These are phyloP conservation scores for Takifugu flavidus DNA, from an alignment of 2,113 vertebrate genomes.

Conservation along the genomic window DNA sequence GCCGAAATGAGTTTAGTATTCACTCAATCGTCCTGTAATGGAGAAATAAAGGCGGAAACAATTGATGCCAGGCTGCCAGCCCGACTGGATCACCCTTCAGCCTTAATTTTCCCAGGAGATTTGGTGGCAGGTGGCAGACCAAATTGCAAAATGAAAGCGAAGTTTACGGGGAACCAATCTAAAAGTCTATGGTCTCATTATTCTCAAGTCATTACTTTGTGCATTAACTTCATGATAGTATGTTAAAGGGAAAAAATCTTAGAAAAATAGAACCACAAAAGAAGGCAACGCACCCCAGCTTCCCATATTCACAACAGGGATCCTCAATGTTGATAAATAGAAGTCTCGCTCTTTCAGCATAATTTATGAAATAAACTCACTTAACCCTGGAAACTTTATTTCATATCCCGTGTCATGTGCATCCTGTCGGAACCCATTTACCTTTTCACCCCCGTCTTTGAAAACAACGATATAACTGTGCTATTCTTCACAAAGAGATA, in stretches of 20 bases:
- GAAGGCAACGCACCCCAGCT: neutral
- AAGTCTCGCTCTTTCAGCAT: neutral
- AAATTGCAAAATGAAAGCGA: neutral
- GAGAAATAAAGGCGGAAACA: neutral
- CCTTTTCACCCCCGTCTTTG: slow-evolving; percentile 29
- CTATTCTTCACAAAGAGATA: slow-evolving; percentile 46
- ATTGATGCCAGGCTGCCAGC: neutral
- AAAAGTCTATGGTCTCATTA: neutral
- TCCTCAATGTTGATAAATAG: neutral
- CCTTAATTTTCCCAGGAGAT: neutral
- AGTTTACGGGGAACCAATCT: neutral
- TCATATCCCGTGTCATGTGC: slow-evolving; percentile 11
- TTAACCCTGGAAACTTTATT: neutral
- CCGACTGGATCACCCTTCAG: neutral
- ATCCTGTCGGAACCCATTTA: slow-evolving; percentile 36
- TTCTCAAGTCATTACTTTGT: neutral
- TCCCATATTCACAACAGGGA: neutral
- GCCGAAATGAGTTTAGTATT: neutral
- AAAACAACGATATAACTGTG: slow-evolving; percentile 10
- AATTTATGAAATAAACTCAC: neutral
- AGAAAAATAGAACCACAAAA: neutral
- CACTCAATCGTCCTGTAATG: neutral
- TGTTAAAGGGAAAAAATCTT: neutral
- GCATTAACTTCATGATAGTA: neutral
- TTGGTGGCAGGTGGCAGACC: neutral